Evolutionary conservation across 2,888 invertebrate genomes (phyloP).

Genomic region (Hirudinaria manillensis): DNA sequence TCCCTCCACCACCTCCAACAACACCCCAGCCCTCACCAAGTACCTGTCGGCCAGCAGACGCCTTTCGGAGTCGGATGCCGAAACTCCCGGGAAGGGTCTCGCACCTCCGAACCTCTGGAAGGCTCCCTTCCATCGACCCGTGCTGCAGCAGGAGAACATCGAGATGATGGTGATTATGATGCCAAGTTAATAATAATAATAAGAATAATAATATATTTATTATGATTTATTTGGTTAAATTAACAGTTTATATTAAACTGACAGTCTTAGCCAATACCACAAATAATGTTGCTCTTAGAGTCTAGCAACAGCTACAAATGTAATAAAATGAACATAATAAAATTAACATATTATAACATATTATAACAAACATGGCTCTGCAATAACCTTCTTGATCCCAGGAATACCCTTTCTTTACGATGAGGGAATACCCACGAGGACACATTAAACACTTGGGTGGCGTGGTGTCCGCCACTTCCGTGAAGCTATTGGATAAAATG

Average conservation of each 20-base stretch:
- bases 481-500: constrained; percentile 73
- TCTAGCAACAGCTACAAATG: neutral
- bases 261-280: too few species aligned
- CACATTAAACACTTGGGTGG: constrained; percentile 83
- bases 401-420: constrained; percentile 91
- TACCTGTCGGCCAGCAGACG: constrained; percentile 22
- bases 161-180: constrained; percentile 65
- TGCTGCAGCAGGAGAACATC: constrained; percentile 56
- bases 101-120: constrained; percentile 45
- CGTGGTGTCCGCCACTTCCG: constrained; percentile 75
- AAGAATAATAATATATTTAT: neutral
- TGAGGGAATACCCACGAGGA: constrained; percentile 79
- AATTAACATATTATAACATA: constrained; percentile 4
- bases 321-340: neutral
- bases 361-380: neutral
- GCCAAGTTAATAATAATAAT: neutral
- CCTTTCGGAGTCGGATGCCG: constrained; percentile 73
- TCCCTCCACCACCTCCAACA: constrained; percentile 41
- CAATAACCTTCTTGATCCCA: constrained; percentile 33
- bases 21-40: constrained; percentile 41
- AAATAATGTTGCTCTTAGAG: neutral
- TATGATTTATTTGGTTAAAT: neutral
- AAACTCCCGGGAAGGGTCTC: constrained; percentile 84
- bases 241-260: too few species aligned
- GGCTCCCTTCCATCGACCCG: constrained; percentile 48